These are phyloP conservation scores for Mormyrus iriodes DNA, from an alignment of 2,113 vertebrate genomes.

Conservation along the genomic window DNA sequence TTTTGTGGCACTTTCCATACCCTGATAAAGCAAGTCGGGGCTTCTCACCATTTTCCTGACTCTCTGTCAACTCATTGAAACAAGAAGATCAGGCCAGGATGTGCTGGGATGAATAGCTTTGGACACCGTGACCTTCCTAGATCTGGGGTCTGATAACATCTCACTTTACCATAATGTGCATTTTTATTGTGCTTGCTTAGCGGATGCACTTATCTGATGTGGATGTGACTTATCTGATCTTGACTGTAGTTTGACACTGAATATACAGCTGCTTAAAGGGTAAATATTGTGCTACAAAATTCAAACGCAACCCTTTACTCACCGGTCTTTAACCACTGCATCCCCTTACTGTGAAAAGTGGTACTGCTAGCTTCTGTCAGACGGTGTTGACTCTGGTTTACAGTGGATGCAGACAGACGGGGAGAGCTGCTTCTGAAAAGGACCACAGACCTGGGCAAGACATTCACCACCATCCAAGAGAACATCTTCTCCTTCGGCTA, in stretches of 20 bases:
- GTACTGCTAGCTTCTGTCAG: not conserved
- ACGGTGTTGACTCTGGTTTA: not conserved
- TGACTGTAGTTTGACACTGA: not conserved
- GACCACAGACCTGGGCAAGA: conserved; percentile 59
- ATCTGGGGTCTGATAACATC: not conserved
- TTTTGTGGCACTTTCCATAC: not conserved
- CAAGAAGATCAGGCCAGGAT: not conserved
- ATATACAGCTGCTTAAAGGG: not conserved
- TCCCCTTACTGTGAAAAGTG: not conserved
- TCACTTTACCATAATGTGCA: not conserved
- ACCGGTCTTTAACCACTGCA: not conserved
- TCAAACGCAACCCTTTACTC: not conserved
- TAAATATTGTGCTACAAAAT: not conserved
- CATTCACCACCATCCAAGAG: conserved; percentile 55
- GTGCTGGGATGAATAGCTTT: not conserved
- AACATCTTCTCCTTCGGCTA: conserved; percentile 68
- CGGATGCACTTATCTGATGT: not conserved
- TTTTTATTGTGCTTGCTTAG: not conserved
- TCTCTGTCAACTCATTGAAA: not conserved
- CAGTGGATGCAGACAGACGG: conserved; percentile 57
- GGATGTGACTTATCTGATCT: too few relatives aligned
- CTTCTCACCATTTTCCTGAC: not conserved
- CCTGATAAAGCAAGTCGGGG: not conserved
- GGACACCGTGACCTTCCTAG: not conserved
- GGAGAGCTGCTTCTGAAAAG: conserved; percentile 60